Evolutionary conservation across 2,888 invertebrate species (phyloP), one percentile per base, ranked within the genome.

Genomic region (Plutella xylostella): DNA sequence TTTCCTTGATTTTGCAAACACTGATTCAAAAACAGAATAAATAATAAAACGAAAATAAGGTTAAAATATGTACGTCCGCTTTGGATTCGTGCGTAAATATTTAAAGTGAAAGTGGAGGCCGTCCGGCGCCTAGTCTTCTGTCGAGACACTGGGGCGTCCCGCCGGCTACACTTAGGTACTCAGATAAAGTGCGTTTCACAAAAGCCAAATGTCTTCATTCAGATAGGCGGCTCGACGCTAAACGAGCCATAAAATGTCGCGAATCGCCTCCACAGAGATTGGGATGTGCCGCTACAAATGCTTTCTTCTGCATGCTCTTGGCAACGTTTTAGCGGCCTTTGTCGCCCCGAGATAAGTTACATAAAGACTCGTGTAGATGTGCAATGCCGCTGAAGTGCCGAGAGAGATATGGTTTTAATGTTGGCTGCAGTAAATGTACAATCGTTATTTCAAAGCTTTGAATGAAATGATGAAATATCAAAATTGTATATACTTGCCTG

Each of bases 131-230:
- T n/a, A n/a, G n/a, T n/a, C n/a, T n/a, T n/a, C n/a, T n/a, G n/a
- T n/a, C n/a, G n/a, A n/a, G n/a, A n/a, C n/a, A n/a, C n/a, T 28
- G n/a, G 28, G 9, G 28, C 28, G 28, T 12, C n/a, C n/a, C 2
- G 9, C 28, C n/a, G 28, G n/a, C 11, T 28, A n/a, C 5, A 34
- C 34, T 9, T 25, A 9, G 25, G 25, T 28, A 34, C 17, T 34
- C 17, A 42, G 42, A 42, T 42, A 42, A 31, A 28, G 42, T 42
- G 19, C 30, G 15, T 19, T 67, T 68, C 54, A 53, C 53, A 59
- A 59, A 65, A 68, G 66, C 64, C 65, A 63, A 66, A 67, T 68
- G 67, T 65, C 60, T 62, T 63, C 51, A 61, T 56, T 65, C 65
- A 68, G 65, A 68, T 68, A 61, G 65, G 54, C 61, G 63, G 65